Evolutionary conservation across 92 coral and sea anemone species (phyloP).

Genomic region (Siderastrea radians): DNA sequence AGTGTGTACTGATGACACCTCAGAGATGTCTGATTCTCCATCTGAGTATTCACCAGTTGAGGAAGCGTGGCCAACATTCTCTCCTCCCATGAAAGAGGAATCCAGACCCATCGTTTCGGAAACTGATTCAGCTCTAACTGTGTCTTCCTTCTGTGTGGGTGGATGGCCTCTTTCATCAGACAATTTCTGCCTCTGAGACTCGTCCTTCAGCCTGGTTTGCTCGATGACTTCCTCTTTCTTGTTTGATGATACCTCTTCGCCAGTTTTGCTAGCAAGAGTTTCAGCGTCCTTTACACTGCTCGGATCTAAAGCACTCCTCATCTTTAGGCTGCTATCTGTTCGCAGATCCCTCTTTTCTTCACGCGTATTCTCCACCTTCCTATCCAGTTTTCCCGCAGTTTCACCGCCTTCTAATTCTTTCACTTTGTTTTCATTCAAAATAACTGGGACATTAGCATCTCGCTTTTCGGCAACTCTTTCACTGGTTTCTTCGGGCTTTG

Average conservation of each 20-base stretch:
- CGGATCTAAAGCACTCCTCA: neutral
- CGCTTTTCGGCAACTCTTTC: neutral
- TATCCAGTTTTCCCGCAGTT: neutral
- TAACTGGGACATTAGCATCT: neutral
- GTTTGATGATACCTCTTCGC: neutral
- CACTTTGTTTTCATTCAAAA: neutral
- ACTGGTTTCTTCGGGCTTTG: neutral
- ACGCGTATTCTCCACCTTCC: neutral
- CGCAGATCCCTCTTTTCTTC: neutral
- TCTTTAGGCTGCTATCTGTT: neutral
- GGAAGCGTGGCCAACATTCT: neutral
- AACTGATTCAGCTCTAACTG: neutral
- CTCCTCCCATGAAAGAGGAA: neutral
- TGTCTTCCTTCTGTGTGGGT: neutral
- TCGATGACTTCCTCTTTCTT: neutral
- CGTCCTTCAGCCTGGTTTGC: neutral
- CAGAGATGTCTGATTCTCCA: slow-evolving; percentile 87
- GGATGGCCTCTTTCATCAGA: neutral
- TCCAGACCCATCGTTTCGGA: neutral
- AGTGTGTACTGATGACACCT: slow-evolving; percentile 96
- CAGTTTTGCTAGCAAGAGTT: neutral
- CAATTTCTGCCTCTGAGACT: slow-evolving; percentile 1
- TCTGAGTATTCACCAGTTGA: slow-evolving; percentile 76
- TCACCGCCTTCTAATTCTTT: slow-evolving; percentile 15
- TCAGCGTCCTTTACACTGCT: neutral